Evolutionary conservation across 2,888 invertebrate species (phyloP).

Genomic region (Amphipyra berbera): DNA sequence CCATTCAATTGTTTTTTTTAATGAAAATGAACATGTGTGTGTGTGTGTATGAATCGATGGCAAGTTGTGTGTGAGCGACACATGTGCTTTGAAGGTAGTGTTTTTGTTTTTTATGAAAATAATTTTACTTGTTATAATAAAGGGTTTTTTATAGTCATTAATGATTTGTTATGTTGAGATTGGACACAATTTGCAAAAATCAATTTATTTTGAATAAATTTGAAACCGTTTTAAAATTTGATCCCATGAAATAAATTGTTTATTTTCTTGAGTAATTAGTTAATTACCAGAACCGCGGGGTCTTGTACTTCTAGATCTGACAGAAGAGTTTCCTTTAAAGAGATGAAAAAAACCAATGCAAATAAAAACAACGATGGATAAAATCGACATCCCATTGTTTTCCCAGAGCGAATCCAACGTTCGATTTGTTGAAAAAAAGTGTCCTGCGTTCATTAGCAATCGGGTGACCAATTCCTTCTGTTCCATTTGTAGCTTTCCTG

Average conservation of each 20-base stretch:
- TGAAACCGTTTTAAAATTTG: no score
- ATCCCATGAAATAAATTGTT: no score
- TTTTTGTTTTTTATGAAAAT: constrained; percentile 10
- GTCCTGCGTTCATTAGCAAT: constrained; percentile 30
- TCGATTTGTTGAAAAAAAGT: constrained; percentile 24
- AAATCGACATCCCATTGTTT: constrained; percentile 12
- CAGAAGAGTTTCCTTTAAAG: no score
- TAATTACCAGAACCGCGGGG: no score
- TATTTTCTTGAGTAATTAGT: no score
- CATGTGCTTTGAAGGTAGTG: background rate
- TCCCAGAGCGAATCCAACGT: background rate
- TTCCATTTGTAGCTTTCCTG: background rate
- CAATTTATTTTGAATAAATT: no score
- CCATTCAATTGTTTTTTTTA: constrained; percentile 51
- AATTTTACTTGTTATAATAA: constrained; percentile 2
- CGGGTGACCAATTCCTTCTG: constrained; percentile 24
- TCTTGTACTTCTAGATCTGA: no score
- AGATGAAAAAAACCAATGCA: no score
- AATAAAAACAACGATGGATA: constrained; percentile 1
- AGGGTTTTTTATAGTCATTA: no score
- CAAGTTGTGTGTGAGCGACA: constrained; percentile 18
- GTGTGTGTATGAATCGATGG: background rate
- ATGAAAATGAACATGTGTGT: constrained; percentile 8
- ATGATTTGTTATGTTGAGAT: no score
- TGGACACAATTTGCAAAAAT: no score